A percentile compares a stretch with the other conserved stretches of the same genome.
phyloP scores from a whole-genome alignment of 1,140 invertebrate species.

The Marisa cornuarietis region DNA sequence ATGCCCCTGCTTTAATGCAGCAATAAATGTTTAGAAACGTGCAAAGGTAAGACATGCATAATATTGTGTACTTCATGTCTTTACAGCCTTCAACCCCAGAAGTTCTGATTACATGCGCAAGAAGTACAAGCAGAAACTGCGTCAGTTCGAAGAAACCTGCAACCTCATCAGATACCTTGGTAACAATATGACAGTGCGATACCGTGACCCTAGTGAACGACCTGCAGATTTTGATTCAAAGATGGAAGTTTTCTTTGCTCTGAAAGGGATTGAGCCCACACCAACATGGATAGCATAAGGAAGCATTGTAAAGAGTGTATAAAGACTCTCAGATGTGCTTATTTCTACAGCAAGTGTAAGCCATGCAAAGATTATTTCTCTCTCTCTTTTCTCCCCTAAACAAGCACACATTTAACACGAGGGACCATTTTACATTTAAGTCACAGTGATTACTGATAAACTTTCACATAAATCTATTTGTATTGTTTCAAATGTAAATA shows the following conservation, averaged over 20 bases:
- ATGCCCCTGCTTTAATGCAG: too few relatives aligned
- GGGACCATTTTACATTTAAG: too few relatives aligned
- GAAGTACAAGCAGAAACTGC: slow-evolving; percentile 65
- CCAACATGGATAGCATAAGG: slow-evolving; percentile 55
- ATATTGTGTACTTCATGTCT: slow-evolving; percentile 2
- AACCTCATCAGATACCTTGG: slow-evolving; percentile 64
- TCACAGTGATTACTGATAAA: too few relatives aligned
- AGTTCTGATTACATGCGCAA: slow-evolving; percentile 65
- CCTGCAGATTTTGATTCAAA: slow-evolving; percentile 63
- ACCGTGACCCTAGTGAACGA: slow-evolving; percentile 60
- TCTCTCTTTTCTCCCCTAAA: too few relatives aligned
- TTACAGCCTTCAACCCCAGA: slow-evolving; percentile 65
- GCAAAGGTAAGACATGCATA: too few relatives aligned
- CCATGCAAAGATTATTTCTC: too few relatives aligned
- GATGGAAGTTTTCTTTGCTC: slow-evolving; percentile 62
- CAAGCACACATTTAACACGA: too few relatives aligned
- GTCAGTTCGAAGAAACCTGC: slow-evolving; percentile 66
- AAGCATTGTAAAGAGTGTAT: not conserved
- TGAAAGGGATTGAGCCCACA: slow-evolving; percentile 56
- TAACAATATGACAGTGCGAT: slow-evolving; percentile 63
- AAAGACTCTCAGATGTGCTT: too few relatives aligned
- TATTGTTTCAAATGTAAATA: too few relatives aligned
- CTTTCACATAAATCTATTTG: too few relatives aligned
- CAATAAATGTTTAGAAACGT: too few relatives aligned
- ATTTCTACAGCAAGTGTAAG: too few relatives aligned